phyloP scores from a whole-genome alignment of 2,113 vertebrate species.

The Tupaia chinensis region DNA sequence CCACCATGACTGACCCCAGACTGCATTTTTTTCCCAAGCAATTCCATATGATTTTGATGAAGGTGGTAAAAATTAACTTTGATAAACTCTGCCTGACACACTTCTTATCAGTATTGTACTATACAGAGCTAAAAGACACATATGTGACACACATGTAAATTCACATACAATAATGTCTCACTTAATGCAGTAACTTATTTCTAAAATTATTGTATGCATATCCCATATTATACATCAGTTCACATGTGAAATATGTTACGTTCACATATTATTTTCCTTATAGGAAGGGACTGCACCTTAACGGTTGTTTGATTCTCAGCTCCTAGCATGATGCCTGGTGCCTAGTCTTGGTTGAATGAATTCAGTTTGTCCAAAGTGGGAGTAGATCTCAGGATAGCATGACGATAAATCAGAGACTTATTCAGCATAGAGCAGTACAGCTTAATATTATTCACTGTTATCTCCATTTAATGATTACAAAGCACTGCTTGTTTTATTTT shows the following conservation, averaged over 20 bases:
- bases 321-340: neutral
- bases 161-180: neutral
- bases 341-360: constrained; percentile 21
- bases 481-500: constrained; percentile 40
- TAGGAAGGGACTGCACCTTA: neutral
- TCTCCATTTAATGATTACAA: constrained; percentile 11
- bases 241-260: neutral
- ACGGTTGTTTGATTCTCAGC: neutral
- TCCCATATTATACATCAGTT: constrained; percentile 18
- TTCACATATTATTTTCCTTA: neutral
- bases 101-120: neutral
- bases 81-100: neutral
- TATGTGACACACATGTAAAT: neutral
- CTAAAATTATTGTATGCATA: neutral
- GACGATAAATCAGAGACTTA: neutral
- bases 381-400: neutral
- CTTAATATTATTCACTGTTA: neutral
- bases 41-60: neutral
- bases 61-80: neutral
- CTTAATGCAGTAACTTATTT: neutral
- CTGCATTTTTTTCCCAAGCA: neutral
- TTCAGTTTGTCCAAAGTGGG: constrained; percentile 15
- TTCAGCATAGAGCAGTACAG: neutral
- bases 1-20: no score
- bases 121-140: constrained; percentile 29